Conservation (phyloP, 2,113 vertebrate species). For the Pterocles orientalis region DNA sequence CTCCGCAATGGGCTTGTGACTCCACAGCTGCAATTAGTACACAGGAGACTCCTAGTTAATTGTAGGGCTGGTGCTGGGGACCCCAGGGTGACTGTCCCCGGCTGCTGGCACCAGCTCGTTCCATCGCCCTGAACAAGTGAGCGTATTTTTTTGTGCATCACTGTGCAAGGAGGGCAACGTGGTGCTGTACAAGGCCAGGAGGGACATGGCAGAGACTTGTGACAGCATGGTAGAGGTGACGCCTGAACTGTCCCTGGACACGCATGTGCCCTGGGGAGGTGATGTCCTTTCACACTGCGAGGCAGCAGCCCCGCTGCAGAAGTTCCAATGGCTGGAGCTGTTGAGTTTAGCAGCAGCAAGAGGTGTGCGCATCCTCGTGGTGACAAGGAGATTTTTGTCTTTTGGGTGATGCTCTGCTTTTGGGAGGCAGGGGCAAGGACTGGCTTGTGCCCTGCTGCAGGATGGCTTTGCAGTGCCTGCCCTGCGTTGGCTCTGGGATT, state of each 20-base stretch:
- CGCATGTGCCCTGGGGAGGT: neutral
- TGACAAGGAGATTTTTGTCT: neutral
- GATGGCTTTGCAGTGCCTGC: too few species aligned
- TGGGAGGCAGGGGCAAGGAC: neutral
- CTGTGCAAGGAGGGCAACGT: neutral
- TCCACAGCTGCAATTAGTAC: neutral
- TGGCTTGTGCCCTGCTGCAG: neutral
- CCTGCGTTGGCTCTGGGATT: neutral
- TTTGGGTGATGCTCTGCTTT: neutral
- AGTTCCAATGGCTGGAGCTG: neutral
- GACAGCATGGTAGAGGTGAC: neutral
- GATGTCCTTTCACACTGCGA: neutral
- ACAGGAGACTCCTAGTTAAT: neutral
- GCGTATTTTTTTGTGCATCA: neutral
- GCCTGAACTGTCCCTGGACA: neutral
- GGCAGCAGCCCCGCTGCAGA: accelerated
- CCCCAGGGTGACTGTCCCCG: neutral
- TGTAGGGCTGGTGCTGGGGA: neutral
- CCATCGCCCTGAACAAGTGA: neutral
- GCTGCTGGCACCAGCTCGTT: neutral
- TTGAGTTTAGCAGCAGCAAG: neutral
- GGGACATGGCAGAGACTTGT: accelerated
- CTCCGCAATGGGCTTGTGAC: neutral
- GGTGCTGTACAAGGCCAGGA: neutral
- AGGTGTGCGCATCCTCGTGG: neutral